Conservation (phyloP, 2,888 invertebrate species). For the Dysmachus trigonus region DNA sequence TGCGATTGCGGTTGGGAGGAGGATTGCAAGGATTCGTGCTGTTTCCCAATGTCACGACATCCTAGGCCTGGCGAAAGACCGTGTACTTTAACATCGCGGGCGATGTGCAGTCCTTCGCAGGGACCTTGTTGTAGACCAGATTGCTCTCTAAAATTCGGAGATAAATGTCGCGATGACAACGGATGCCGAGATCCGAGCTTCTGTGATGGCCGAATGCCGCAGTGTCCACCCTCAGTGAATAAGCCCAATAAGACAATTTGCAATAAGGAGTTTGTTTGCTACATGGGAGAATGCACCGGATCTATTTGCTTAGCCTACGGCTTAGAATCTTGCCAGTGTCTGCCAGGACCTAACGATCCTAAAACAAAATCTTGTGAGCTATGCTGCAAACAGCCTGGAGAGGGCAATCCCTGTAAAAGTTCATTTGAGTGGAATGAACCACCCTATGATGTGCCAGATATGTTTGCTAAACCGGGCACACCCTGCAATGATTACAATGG, state of each 20-base stretch:
- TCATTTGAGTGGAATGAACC: slow-evolving; percentile 90
- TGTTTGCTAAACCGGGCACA: slow-evolving; percentile 92
- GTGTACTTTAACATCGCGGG: slow-evolving; percentile 82
- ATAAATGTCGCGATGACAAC: slow-evolving; percentile 91
- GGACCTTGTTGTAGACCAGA: slow-evolving; percentile 95
- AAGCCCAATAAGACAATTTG: slow-evolving; percentile 95
- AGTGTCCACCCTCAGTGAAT: slow-evolving; percentile 91
- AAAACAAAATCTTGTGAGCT: slow-evolving; percentile 90
- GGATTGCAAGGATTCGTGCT: slow-evolving; percentile 93
- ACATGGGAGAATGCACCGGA: slow-evolving; percentile 94
- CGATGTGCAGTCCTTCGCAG: slow-evolving; percentile 67
- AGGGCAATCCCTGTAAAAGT: slow-evolving; percentile 83
- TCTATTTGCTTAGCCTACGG: slow-evolving; percentile 98
- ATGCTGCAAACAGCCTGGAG: slow-evolving; percentile 88
- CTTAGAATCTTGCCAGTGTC: slow-evolving; percentile 94
- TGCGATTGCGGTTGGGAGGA: slow-evolving; percentile 99
- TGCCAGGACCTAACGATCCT: slow-evolving; percentile 79
- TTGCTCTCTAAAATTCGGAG: slow-evolving; percentile 84
- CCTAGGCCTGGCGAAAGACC: slow-evolving; percentile 82
- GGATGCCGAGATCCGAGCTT: slow-evolving; percentile 92
- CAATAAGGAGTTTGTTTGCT: slow-evolving; percentile 96
- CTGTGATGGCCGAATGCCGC: slow-evolving; percentile 88
- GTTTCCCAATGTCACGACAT: slow-evolving; percentile 87
- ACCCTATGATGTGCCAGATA: slow-evolving; percentile 91
- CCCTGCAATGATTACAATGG: slow-evolving; percentile 95